Base-by-base conservation (phyloP, 1,140 invertebrate species). In the Phymorhynchus buccinoides region DNA sequence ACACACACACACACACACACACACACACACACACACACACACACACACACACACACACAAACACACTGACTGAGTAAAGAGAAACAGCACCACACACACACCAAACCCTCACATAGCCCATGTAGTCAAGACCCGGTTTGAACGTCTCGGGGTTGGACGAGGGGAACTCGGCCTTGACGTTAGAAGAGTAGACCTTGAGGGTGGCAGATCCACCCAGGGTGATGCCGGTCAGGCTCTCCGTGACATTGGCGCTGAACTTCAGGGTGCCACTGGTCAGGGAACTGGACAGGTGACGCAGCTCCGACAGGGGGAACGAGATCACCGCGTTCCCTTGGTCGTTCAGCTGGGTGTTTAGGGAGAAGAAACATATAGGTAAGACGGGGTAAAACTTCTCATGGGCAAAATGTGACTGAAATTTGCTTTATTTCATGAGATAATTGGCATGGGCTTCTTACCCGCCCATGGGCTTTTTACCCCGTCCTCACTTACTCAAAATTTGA, bases 61-160 rank as follows among this genome's bases (percentile, higher is more conserved):
- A 6, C 44, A 48, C 44, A 48, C 44, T 48, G 7, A 48, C 18
- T 9, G 44, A 18, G 44, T 18, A 48, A 6, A 48, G 7, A 48
- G 6, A 48, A 6, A 6, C 44, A 48, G 7, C 6, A 48, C 6
- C 44, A 48, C 44, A 68, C 27, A 32, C 27, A 68, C 66, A 7
- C 7, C 27, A 68, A n/a, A 68, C 32, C 66, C 91, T 91, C 88
- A 92, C 91, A 84, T 90, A 91, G 4, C 88, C 91, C 9, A 87
- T 90, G 85, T 91, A 92, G 75, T 86, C 80, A 6, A 92, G 88
- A 16, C 89, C 90, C 14, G 91, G 91, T 79, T 92, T 92, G 86
- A 91, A 92, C 3, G 89, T 91, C 16, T 89, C 89, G n/a, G 91
- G 91, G 83, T 91, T 90, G 42, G 89, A 88, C 6, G 73, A n/a